phyloP scores from a whole-genome alignment of 2,113 vertebrate genomes.

The Sander vitreus region DNA sequence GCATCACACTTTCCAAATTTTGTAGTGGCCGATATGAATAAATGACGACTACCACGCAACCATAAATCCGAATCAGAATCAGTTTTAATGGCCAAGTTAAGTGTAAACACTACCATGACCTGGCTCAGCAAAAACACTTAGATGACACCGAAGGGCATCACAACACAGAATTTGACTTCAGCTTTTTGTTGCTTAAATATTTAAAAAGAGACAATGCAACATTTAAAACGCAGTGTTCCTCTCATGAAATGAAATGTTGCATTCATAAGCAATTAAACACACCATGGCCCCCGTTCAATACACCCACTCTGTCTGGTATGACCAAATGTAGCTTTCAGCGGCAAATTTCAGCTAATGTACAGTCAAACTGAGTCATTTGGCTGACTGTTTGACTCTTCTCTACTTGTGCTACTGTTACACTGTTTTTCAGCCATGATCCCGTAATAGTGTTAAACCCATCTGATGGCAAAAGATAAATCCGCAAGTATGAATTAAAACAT shows the following conservation, averaged over 20 bases:
- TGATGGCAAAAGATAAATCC: background rate
- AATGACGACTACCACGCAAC: background rate
- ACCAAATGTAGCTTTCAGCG: background rate
- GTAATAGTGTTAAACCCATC: background rate
- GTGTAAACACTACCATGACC: too few relatives aligned
- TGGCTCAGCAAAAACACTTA: too few relatives aligned
- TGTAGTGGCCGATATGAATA: background rate
- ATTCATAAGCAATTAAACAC: background rate
- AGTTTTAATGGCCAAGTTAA: too few relatives aligned
- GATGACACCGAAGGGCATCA: too few relatives aligned
- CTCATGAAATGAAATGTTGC: background rate
- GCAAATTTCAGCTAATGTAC: background rate
- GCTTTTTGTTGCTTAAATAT: background rate
- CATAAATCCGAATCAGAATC: too few relatives aligned
- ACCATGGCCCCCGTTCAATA: background rate
- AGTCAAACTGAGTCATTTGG: too few relatives aligned
- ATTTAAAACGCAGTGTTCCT: too few relatives aligned
- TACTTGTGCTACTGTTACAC: background rate
- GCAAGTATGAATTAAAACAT: too few relatives aligned
- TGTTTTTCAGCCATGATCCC: background rate
- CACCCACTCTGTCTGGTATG: background rate
- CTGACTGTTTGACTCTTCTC: background rate
- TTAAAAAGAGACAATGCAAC: background rate
- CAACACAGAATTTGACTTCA: background rate
- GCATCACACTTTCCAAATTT: slow-evolving; percentile 26